Evolutionary conservation across 2,888 invertebrate genomes (phyloP), one percentile per base, ranked within the genome.

Genomic region (Lottia gigantea): DNA sequence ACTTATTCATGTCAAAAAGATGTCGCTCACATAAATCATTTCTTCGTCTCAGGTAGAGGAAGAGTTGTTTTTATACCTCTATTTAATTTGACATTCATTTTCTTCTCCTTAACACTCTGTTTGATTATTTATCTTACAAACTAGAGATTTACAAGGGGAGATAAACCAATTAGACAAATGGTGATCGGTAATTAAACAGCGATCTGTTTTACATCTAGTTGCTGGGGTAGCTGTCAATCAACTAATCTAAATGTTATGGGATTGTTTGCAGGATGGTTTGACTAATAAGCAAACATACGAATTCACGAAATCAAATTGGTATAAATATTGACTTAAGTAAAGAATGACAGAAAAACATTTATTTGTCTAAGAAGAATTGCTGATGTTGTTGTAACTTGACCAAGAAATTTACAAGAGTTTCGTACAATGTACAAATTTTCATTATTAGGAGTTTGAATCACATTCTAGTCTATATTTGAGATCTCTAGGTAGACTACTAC

Each of bases 101-200:
- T 8, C 40, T 40, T 40, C 40, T 40, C 40, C 40, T 40, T 40
- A 40, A 40, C 40, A 6, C 40, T 40, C 8, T 55, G 55, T 55
- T 55, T 55, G 55, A 55, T 55, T 55, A 55, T 55, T 55, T 55
- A 55, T 55, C 55, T 55, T 55, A 23, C 23, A 23, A 55, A 55
- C 19, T 14, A n/a, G 19, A 55, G 55, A 55, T 55, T 23, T 19
- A 55, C 55, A 55, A 40, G 55, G 55, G 55, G 55, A 16, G 55
- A 55, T 55, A 55, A 55, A 23, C 55, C 55, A 55, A 55, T 55
- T 55, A 55, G 55, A 55, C 55, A 55, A 55, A 55, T 55, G 55
- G 55, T 23, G 55, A 23, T 23, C 55, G 55, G 23, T 55, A 55
- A 55, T 55, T 55, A 55, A 55, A 55, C 23, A 23, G 55, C 55